These are phyloP conservation scores for Eospalax fontanierii DNA, from an alignment of 2,797 vertebrate genomes.

Conservation along the genomic window DNA sequence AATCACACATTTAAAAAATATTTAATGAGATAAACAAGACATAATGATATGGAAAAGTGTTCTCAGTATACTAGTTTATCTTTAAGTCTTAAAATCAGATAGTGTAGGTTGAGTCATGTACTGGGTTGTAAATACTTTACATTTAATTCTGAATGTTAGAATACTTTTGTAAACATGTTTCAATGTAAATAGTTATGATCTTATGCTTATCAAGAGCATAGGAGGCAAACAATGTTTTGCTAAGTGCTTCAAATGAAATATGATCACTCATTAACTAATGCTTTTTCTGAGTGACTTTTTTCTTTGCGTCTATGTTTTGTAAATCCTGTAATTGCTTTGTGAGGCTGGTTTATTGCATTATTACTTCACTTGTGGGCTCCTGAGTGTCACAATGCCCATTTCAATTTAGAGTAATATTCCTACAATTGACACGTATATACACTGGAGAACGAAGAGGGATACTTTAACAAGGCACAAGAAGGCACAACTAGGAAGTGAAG, in stretches of 20 bases:
- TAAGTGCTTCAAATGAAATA: background rate
- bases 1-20: background rate
- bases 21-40: background rate
- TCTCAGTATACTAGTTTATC: background rate
- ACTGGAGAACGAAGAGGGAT: background rate
- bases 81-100: background rate
- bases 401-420: constrained; percentile 14
- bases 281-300: constrained; percentile 44
- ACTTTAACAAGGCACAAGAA: background rate
- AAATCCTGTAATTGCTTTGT: background rate
- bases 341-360: background rate
- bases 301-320: background rate
- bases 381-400: background rate
- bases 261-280: background rate
- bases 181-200: constrained; percentile 14
- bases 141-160: background rate
- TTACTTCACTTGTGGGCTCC: background rate
- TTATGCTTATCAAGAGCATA: background rate
- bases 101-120: background rate
- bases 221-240: background rate
- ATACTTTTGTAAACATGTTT: background rate
- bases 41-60: background rate
- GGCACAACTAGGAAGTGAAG: background rate
- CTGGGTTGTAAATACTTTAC: background rate
- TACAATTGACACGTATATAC: background rate